Evolutionary conservation across 2,113 vertebrate genomes (phyloP).

Genomic region (Hirundichthys speculiger): DNA sequence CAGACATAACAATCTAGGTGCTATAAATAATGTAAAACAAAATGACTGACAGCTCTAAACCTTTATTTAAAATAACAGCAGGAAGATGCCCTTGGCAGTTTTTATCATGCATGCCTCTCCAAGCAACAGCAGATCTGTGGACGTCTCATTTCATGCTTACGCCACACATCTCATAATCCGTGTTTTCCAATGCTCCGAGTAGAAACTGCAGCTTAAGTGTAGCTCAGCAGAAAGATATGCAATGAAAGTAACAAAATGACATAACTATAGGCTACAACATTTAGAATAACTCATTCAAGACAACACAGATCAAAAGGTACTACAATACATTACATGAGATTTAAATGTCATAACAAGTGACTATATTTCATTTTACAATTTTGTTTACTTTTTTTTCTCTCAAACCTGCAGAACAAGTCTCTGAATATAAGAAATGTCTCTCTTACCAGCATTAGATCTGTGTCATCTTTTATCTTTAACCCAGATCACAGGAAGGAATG

Average conservation of each 20-base stretch:
- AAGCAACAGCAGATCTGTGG: constrained; percentile 3
- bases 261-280: background rate
- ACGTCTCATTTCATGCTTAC: background rate
- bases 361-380: background rate
- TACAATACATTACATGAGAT: constrained; percentile 26
- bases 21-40: background rate
- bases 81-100: background rate
- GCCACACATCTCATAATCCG: background rate
- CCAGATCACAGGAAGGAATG: constrained; percentile 68
- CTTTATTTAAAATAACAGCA: background rate
- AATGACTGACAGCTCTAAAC: constrained; percentile 13
- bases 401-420: constrained; percentile 1
- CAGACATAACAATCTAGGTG: background rate
- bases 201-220: background rate
- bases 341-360: background rate
- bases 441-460: constrained; percentile 51
- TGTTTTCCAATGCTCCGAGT: constrained; percentile 1
- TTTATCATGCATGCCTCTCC: background rate
- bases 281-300: background rate
- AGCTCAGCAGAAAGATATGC: background rate
- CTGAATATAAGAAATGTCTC: constrained; percentile 32
- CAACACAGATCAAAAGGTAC: background rate
- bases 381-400: background rate
- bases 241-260: constrained; percentile 5
- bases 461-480: constrained; percentile 68